Percentiles rank a stretch among this genome's conserved stretches.
phyloP scores from a whole-genome alignment of 2,797 vertebrate genomes.

The Ateles fusciceps region DNA sequence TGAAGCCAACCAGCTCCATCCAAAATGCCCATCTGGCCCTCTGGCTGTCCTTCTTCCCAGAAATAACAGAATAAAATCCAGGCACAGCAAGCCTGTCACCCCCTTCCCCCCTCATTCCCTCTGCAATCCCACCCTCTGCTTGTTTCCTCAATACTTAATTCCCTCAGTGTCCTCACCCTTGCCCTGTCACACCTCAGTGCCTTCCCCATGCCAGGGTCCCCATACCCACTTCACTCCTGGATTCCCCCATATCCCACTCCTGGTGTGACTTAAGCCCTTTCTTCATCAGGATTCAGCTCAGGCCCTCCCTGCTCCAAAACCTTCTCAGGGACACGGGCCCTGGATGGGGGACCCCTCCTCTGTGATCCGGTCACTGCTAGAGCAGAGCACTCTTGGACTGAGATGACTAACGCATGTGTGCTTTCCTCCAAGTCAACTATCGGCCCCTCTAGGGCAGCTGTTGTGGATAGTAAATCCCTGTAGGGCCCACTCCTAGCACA shows the following conservation, averaged over 20 bases:
- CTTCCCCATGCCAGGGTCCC: background rate
- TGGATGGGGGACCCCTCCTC: background rate
- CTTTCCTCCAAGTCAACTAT: background rate
- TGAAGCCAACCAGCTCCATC: background rate
- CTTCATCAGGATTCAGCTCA: background rate
- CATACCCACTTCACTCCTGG: background rate
- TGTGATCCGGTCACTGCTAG: background rate
- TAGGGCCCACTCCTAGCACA: background rate
- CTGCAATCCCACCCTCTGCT: background rate
- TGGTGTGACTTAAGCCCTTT: background rate
- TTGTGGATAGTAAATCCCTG: background rate
- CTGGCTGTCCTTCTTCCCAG: background rate
- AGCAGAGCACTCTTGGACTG: fast-evolving
- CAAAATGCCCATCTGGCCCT: background rate
- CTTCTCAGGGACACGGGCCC: fast-evolving
- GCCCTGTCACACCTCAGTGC: background rate
- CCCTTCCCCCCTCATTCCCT: background rate
- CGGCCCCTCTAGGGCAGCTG: background rate
- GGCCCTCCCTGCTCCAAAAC: background rate
- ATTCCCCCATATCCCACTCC: background rate
- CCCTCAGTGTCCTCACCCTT: background rate
- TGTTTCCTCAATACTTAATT: background rate
- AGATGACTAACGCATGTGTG: background rate
- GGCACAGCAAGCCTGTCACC: background rate
- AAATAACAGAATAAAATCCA: background rate